Evolutionary conservation across 2,888 invertebrate genomes (phyloP).

Genomic region (Neoitamus cyanurus): DNA sequence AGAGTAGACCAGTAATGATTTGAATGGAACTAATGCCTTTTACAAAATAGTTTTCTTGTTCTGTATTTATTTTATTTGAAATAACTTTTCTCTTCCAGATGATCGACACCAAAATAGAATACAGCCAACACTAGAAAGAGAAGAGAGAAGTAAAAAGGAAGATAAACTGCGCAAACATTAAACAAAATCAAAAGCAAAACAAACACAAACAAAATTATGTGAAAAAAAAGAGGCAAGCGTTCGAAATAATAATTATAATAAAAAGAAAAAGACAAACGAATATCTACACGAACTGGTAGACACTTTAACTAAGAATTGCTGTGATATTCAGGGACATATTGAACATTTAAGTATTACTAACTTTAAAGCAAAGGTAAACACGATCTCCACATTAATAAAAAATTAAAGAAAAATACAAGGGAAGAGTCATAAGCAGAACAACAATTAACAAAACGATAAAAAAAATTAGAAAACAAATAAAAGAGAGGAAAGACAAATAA

Average conservation of each 20-base stretch:
- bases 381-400: not conserved
- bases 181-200: not conserved
- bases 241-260: not conserved
- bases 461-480: not conserved
- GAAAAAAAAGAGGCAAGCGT: not conserved
- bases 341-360: conserved; percentile 14
- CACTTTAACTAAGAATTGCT: not conserved
- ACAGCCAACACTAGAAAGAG: no score
- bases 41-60: no score
- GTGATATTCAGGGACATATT: conserved; percentile 42
- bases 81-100: no score
- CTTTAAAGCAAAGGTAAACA: not conserved
- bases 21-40: no score
- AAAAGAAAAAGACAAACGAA: not conserved
- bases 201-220: not conserved
- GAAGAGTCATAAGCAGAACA: not conserved
- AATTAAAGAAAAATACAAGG: not conserved
- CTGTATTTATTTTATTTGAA: no score
- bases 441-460: not conserved
- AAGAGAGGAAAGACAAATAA: no score
- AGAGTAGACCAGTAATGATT: no score
- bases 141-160: no score
- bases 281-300: not conserved
- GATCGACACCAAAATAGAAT: no score
- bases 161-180: no score